Evolutionary conservation across 1,140 invertebrate species (phyloP).

Genomic region (Megalonaias nervosa): DNA sequence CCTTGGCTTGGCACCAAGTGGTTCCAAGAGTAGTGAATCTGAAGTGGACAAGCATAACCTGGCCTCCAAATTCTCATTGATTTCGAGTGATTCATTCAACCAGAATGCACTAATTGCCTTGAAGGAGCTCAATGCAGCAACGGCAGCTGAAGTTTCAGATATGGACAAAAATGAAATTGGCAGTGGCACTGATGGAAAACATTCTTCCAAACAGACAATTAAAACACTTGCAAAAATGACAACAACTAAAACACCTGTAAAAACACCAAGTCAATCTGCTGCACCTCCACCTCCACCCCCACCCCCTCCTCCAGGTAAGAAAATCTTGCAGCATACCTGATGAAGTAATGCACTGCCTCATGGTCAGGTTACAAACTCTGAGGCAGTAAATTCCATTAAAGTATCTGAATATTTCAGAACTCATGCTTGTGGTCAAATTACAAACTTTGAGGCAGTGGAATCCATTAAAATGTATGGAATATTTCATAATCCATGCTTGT

Average conservation of each 20-base stretch:
- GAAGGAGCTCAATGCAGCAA: conserved; percentile 65
- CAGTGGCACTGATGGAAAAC: neutral
- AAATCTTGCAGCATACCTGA: neutral
- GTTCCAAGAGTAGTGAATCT: too few species aligned
- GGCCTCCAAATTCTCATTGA: too few species aligned
- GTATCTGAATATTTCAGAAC: neutral
- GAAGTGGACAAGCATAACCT: too few species aligned
- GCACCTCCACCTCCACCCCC: conserved; percentile 58
- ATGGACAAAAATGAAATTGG: conserved; percentile 21
- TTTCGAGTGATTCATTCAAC: conserved; percentile 55
- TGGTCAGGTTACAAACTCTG: too few species aligned
- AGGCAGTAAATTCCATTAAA: too few species aligned
- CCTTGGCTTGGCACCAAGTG: too few species aligned
- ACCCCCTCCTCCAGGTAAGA: conserved; percentile 30
- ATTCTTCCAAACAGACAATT: neutral
- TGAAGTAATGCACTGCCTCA: too few species aligned
- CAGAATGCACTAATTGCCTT: conserved; percentile 55
- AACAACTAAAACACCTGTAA: conserved; percentile 22
- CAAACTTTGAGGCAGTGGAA: too few species aligned
- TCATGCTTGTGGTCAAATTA: neutral
- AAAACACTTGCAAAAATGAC: neutral
- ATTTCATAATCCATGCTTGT: too few species aligned
- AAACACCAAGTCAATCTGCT: conserved; percentile 18
- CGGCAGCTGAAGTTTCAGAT: conserved; percentile 55
- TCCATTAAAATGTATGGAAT: too few species aligned